Evolutionary conservation across 2,888 invertebrate species (phyloP).

Genomic region (Oscheius sp.): DNA sequence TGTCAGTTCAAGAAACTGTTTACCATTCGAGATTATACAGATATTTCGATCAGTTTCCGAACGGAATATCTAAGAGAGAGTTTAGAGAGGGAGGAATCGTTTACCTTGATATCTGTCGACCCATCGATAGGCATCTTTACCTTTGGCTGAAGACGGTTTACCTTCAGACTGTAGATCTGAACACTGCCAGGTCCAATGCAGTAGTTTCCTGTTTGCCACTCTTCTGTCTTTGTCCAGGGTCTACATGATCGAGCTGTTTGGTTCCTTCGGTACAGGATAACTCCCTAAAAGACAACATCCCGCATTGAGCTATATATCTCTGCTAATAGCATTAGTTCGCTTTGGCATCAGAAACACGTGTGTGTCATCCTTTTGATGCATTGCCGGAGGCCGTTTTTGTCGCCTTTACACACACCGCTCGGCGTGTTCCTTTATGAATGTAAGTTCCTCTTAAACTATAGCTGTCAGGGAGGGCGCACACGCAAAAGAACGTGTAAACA

Average conservation of each 20-base stretch:
- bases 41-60: slow-evolving; percentile 10
- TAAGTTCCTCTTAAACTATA: no score
- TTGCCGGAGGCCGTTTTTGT: neutral
- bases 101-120: slow-evolving; percentile 45
- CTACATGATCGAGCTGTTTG: slow-evolving; percentile 22
- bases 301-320: no score
- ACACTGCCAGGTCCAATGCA: slow-evolving; percentile 40
- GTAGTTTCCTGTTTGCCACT: slow-evolving; percentile 44
- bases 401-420: neutral
- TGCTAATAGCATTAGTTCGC: neutral
- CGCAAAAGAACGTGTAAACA: no score
- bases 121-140: slow-evolving; percentile 41
- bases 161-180: slow-evolving; percentile 30
- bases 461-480: no score
- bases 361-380: slow-evolving; percentile 9
- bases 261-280: slow-evolving; percentile 40
- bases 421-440: neutral
- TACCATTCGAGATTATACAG: slow-evolving; percentile 7
- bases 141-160: slow-evolving; percentile 38
- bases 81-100: no score
- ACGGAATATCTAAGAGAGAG: neutral
- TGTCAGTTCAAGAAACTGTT: slow-evolving; percentile 15
- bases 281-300: slow-evolving; percentile 41
- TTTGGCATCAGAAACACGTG: neutral
- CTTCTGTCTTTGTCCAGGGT: neutral